Conservation (phyloP, 2,113 vertebrate species). For the Lontra canadensis region DNA sequence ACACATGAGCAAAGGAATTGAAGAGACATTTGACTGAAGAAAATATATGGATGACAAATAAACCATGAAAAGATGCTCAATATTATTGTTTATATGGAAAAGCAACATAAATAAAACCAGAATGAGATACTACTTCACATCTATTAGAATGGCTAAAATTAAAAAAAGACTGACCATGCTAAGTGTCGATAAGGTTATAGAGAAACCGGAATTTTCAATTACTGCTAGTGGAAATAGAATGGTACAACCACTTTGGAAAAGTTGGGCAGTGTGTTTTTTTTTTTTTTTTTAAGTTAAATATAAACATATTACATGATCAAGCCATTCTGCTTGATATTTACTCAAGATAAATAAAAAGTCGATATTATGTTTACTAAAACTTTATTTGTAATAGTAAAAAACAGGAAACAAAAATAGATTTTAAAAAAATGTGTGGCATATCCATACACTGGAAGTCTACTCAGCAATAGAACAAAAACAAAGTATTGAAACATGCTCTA, state of each 20-base stretch:
- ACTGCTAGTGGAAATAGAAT: neutral
- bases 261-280: neutral
- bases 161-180: neutral
- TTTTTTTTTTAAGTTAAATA: neutral
- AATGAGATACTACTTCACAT: neutral
- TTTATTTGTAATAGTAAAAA: neutral
- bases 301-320: neutral
- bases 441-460: neutral
- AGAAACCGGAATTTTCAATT: neutral
- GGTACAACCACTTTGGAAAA: neutral
- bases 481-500: neutral
- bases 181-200: neutral
- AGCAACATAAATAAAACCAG: neutral
- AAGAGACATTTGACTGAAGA: neutral
- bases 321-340: neutral
- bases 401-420: neutral
- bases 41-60: neutral
- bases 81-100: neutral
- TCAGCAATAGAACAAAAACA: neutral
- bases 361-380: neutral
- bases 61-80: neutral
- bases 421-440: neutral
- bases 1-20: neutral
- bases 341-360: neutral
- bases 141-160: slow-evolving; percentile 2